phyloP scores from a whole-genome alignment of 2,797 vertebrate species.

The Cirrhinus molitorella region DNA sequence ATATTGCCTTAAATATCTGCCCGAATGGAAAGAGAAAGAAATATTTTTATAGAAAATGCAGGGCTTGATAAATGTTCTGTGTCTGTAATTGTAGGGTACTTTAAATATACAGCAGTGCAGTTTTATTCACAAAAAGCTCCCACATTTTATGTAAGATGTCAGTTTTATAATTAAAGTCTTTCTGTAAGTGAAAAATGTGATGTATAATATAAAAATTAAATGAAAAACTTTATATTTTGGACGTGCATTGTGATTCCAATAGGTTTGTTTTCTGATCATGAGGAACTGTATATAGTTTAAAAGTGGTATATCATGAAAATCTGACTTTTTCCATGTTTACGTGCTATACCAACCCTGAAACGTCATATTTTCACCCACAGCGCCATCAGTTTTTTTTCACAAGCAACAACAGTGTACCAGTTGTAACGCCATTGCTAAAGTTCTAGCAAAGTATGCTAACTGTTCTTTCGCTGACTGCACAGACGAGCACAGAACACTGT shows the following conservation, averaged over 20 bases:
- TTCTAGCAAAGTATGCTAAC: too few relatives aligned
- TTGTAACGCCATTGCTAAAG: too few relatives aligned
- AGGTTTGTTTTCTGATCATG: constrained; percentile 29
- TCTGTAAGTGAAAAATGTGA: too few relatives aligned
- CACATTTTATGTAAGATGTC: neutral
- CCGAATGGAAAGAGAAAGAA: neutral
- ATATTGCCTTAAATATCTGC: constrained; percentile 1
- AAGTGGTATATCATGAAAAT: too few relatives aligned
- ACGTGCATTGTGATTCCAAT: neutral
- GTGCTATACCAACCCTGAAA: too few relatives aligned
- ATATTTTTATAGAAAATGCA: neutral
- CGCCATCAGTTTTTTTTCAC: too few relatives aligned
- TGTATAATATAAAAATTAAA: constrained; percentile 3
- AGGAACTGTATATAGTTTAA: constrained; percentile 26
- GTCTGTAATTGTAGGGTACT: constrained; percentile 18
- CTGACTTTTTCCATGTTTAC: too few relatives aligned
- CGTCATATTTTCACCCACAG: too few relatives aligned
- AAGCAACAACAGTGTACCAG: too few relatives aligned
- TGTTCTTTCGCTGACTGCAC: too few relatives aligned
- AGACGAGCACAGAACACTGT: too few relatives aligned
- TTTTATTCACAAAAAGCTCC: neutral
- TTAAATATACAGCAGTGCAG: neutral
- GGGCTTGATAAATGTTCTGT: neutral
- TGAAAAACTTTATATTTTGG: constrained; percentile 3
- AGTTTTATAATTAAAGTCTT: constrained; percentile 14